Base-by-base conservation (phyloP, 2,797 vertebrate genomes). In the Hippoglossus hippoglossus region DNA sequence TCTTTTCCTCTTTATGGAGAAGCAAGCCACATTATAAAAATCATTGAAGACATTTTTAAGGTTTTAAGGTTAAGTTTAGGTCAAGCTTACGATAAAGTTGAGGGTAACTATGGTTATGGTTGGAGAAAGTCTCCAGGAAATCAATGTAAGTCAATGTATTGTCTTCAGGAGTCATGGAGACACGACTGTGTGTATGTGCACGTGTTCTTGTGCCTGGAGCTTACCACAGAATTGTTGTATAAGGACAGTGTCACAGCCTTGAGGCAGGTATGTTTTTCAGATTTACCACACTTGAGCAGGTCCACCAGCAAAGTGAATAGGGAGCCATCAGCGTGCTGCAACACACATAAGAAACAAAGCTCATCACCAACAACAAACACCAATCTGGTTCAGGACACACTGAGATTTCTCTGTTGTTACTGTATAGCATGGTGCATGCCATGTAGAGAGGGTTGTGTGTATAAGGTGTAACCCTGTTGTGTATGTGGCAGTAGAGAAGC, bases 281-380 rank as follows among this genome's bases (percentile, higher is more conserved):
- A 81, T 51, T 92, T 55, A 11, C 95, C 94, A 68, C 96, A 96
- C 67, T 94, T 94, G 44, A 85, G 46, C 66, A 96, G 88, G 52
- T 96, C 95, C 68, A 91, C 96, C 76, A 95, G 83, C 60, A 97
- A 82, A 7, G 91, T 93, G 86, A 93, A 95, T 2, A 70, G 81
- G 28, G 83, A 84, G 15, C 85, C 86, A 15, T 47, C 46, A 66
- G 89, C 83, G 39, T 90, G 56, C 92, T 92, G 63, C 16, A 86
- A 78, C 21, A 76, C 15, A 72, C 24, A 81, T 19, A 13, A 1
- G 11, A 65, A 10, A 57, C 19, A 57, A 57, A 10, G n/a, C n/a
- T 49, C n/a, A 15, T n/a, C 47, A 10, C 6, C 36, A 47, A 47
- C 26, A 24, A 71, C 8, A 64, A 65, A 61, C 31, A 49, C 10